These are phyloP conservation scores for Acanthosepion esculentum DNA, from an alignment of 2,888 invertebrate species.

Conservation along the genomic window DNA sequence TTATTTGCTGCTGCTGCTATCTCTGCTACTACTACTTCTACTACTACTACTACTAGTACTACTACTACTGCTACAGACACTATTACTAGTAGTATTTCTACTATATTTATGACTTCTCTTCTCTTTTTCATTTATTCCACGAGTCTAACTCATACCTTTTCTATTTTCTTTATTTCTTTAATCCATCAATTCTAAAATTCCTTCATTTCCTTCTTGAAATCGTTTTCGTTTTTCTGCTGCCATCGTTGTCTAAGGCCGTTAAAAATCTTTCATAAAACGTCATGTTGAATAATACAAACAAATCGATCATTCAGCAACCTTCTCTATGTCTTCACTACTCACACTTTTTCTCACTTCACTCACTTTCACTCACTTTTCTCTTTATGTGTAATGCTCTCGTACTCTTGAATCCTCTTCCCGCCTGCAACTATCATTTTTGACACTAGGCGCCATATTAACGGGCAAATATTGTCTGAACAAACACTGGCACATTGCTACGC, in stretches of 20 bases:
- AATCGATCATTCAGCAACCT: neutral
- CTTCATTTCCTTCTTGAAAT: neutral
- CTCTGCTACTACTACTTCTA: too few relatives aligned
- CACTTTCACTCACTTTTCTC: neutral
- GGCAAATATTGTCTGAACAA: constrained; percentile 33
- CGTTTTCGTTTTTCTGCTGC: neutral
- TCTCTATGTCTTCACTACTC: neutral
- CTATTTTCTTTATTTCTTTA: neutral
- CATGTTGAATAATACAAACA: neutral
- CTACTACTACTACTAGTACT: too few relatives aligned
- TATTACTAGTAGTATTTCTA: too few relatives aligned
- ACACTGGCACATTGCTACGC: neutral
- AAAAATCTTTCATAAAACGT: neutral
- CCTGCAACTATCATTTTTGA: neutral
- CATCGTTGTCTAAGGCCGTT: neutral
- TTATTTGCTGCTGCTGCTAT: too few relatives aligned
- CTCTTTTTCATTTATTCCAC: neutral
- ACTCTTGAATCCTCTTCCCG: neutral
- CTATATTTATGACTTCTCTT: neutral
- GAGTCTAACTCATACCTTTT: neutral
- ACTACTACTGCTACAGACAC: too few relatives aligned
- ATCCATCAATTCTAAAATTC: neutral
- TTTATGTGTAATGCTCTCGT: neutral
- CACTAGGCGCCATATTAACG: constrained; percentile 22
- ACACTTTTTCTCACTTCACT: neutral